Percentiles rank a stretch among this genome's conserved stretches.
phyloP scores from a whole-genome alignment of 2,888 invertebrate species.

The Folsomia candida region DNA sequence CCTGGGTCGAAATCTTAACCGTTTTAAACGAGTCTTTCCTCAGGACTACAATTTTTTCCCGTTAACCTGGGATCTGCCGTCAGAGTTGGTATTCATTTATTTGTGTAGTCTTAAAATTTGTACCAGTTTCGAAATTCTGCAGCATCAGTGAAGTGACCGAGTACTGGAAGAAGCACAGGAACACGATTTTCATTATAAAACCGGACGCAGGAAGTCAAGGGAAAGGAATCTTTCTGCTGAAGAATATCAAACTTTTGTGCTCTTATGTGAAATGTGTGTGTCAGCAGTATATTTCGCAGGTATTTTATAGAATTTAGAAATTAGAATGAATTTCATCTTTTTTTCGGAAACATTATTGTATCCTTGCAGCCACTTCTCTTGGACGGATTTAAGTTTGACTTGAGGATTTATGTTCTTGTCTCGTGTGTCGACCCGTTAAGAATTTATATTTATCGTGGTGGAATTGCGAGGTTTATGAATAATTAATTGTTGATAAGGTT shows the following conservation, averaged over 20 bases:
- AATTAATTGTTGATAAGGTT: too few relatives aligned
- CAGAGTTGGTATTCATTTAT: slow-evolving; percentile 63
- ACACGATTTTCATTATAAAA: slow-evolving; percentile 81
- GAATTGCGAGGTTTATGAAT: slow-evolving; percentile 67
- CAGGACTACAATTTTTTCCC: slow-evolving; percentile 89
- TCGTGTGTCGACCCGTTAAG: slow-evolving; percentile 87
- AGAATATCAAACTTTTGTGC: slow-evolving; percentile 74
- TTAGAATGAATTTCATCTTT: neutral
- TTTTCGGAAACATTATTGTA: too few relatives aligned
- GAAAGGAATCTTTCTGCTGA: slow-evolving; percentile 81
- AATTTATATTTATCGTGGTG: slow-evolving; percentile 88
- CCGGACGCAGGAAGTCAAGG: slow-evolving; percentile 90
- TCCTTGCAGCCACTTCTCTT: slow-evolving; percentile 77
- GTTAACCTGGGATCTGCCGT: slow-evolving; percentile 89
- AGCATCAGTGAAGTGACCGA: slow-evolving; percentile 71
- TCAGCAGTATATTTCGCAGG: slow-evolving; percentile 70
- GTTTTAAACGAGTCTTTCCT: slow-evolving; percentile 83
- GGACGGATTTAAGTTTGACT: slow-evolving; percentile 90
- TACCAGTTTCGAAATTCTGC: slow-evolving; percentile 28
- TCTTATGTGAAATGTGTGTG: slow-evolving; percentile 79
- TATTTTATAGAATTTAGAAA: too few relatives aligned
- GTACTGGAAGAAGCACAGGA: slow-evolving; percentile 63
- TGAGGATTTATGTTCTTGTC: slow-evolving; percentile 81
- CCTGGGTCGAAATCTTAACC: slow-evolving; percentile 80
- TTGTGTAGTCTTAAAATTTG: neutral